Evolutionary conservation across 2,888 invertebrate genomes (phyloP), one percentile per base, ranked within the genome.

Genomic region (Stratiomys singularior): DNA sequence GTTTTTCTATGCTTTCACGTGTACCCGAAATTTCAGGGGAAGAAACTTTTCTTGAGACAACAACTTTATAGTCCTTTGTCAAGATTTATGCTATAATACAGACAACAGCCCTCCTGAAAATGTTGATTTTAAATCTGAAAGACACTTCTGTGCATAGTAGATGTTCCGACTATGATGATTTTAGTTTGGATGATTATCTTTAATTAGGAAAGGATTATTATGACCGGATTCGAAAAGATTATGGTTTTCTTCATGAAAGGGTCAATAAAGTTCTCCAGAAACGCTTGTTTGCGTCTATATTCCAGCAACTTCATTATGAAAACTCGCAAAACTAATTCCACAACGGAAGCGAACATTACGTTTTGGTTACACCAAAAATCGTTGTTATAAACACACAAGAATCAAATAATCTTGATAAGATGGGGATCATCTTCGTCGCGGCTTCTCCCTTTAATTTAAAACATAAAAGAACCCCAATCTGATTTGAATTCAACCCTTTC

Each of bases 41-140:
- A 79, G 77, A 72, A 79, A 77, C n/a, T 77, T 79, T 77, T 37
- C 67, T 77, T 79, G 72, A 77, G 77, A 79, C 79, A 79, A 77
- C 74, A 79, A 79, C 77, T 79, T 79, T 67, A 77, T 74, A 79
- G 71, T 76, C 79, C 79, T 79, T 79, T 79, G 79, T 79, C 77
- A 79, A 76, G 79, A 79, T 79, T 78, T 67, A 77, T 46, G 44
- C 74, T 23, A 4, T 44, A 27, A 74, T 58, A 37, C 60, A 37
- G 74, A 60, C 30, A n/a, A n/a, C n/a, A 37, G 18, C 18, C 66
- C 47, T 25, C 25, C 25, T 18, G 66, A 2, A 66, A 72, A 58
- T 60, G 74, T 60, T 74, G 74, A 60, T 74, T 74, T 74, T 74
- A 60, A 74, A 69, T 69, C 69, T 47, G 25, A 47, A 69, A 18